Conservation (phyloP, 2,113 vertebrate genomes). For the Chlorodrepanis virens region DNA sequence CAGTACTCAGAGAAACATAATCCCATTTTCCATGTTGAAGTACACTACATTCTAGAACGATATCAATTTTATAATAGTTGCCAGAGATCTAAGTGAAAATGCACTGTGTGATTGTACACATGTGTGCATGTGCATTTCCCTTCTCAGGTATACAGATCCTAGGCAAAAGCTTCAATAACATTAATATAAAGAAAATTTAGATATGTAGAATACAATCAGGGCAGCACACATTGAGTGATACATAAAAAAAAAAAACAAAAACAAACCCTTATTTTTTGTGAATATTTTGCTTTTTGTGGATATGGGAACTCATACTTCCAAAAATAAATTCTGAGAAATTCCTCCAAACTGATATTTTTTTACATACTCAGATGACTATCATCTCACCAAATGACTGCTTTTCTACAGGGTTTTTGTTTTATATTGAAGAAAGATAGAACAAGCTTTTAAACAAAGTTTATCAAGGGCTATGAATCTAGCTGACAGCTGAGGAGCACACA, state of each 20-base stretch:
- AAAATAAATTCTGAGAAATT: not conserved
- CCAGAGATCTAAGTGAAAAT: not conserved
- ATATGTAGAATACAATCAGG: not conserved
- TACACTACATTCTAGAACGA: not conserved
- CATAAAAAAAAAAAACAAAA: not conserved
- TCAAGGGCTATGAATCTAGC: not conserved
- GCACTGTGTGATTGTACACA: fast-evolving
- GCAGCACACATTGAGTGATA: not conserved
- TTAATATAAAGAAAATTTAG: not conserved
- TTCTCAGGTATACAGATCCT: not conserved
- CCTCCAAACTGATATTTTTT: not conserved
- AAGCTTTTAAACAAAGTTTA: not conserved
- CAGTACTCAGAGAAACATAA: not conserved
- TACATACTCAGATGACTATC: not conserved
- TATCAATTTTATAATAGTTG: not conserved
- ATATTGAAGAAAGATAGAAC: not conserved
- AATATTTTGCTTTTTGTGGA: not conserved
- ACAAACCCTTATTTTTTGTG: not conserved
- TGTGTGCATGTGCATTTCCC: too few relatives aligned
- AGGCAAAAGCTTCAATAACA: not conserved
- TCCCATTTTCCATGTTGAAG: not conserved
- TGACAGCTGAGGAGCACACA: not conserved
- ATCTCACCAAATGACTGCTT: not conserved
- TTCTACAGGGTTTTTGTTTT: not conserved
- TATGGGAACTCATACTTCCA: not conserved